These are phyloP conservation scores for Pedionomus torquatus DNA, from an alignment of 2,113 vertebrate genomes.

Conservation along the genomic window DNA sequence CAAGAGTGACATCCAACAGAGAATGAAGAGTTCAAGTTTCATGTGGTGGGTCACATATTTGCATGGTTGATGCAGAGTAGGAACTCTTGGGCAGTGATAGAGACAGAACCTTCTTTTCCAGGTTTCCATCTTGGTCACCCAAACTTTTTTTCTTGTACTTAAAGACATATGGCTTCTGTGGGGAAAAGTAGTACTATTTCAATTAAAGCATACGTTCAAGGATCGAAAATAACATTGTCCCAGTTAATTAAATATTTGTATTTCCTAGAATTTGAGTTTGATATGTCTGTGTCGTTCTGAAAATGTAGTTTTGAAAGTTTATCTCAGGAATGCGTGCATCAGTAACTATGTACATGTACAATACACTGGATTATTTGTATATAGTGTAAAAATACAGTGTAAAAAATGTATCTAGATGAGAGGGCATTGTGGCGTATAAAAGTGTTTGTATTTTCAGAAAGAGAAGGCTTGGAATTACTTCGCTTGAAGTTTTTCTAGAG, in stretches of 20 bases:
- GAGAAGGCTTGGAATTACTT: conserved; percentile 55
- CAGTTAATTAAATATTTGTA: not conserved
- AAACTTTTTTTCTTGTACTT: not conserved
- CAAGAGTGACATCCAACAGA: accelerated
- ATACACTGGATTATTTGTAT: not conserved
- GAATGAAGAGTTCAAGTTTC: not conserved
- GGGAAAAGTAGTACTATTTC: not conserved
- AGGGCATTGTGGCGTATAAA: not conserved
- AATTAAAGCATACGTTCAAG: not conserved
- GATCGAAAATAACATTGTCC: too few relatives aligned
- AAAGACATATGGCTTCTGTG: not conserved
- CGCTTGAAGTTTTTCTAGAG: conserved; percentile 35
- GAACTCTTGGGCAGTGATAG: accelerated
- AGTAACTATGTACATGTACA: not conserved
- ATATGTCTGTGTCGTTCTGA: not conserved
- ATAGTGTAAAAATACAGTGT: not conserved
- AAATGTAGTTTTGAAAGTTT: not conserved
- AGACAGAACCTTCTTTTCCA: not conserved
- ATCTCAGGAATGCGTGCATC: not conserved
- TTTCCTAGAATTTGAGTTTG: not conserved
- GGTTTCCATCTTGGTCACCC: not conserved
- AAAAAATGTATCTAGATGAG: not conserved
- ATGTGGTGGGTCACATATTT: not conserved
- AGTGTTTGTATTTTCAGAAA: conserved; percentile 11
- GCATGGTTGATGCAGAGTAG: not conserved